Evolutionary conservation across 1,140 invertebrate species (phyloP).

Genomic region (Andrena cerasifolii): DNA sequence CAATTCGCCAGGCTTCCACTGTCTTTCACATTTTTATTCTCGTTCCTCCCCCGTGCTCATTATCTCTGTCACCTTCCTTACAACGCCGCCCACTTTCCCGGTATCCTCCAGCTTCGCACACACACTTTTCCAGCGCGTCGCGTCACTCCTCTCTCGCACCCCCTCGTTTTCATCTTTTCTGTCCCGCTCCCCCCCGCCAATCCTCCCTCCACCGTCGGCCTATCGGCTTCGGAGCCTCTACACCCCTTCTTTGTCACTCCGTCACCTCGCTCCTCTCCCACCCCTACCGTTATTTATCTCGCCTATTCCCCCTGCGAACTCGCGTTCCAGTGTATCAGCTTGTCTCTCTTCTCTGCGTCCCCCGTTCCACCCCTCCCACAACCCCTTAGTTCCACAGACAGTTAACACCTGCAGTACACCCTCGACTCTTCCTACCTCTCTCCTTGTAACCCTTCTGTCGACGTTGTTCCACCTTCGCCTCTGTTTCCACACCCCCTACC

Average conservation of each 20-base stretch:
- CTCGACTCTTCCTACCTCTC: neutral
- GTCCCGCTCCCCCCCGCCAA: neutral
- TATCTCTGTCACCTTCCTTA: conserved; percentile 40
- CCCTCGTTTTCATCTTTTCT: conserved; percentile 38
- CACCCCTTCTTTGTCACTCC: conserved; percentile 19
- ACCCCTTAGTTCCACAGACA: conserved; percentile 17
- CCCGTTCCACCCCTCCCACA: neutral
- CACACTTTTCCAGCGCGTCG: conserved; percentile 42
- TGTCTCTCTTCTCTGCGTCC: neutral
- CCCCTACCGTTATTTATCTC: conserved; percentile 37
- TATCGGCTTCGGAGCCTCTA: conserved; percentile 30
- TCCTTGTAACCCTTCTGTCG: neutral
- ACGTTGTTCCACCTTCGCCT: neutral
- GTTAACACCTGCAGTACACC: conserved; percentile 31
- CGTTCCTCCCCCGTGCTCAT: conserved; percentile 20
- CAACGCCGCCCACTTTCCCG: conserved; percentile 28
- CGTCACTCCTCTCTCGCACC: no score
- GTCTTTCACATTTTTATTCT: conserved; percentile 54
- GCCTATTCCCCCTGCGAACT: conserved; percentile 21
- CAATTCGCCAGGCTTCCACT: conserved; percentile 46
- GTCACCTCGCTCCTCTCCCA: neutral
- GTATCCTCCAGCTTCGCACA: conserved; percentile 22
- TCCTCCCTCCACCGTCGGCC: neutral
- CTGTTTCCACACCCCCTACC: no score
- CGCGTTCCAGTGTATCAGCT: conserved; percentile 25